Percentiles rank a stretch among this genome's conserved stretches.
These are phyloP conservation scores for Phalacrocorax brasilianus DNA, from an alignment of 2,113 vertebrate species.

Conservation along the genomic window DNA sequence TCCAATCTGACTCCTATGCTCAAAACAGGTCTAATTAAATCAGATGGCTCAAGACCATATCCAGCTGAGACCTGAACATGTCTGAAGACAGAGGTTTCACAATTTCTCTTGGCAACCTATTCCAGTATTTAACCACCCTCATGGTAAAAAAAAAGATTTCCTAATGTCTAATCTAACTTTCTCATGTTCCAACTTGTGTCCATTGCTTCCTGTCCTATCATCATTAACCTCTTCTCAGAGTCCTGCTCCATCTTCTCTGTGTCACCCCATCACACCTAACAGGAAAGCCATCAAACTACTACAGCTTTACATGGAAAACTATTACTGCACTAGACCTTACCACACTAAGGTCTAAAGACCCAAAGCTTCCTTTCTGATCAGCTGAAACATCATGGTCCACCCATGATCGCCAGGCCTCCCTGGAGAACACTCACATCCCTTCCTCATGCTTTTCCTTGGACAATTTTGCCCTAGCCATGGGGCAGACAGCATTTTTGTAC, in stretches of 20 bases:
- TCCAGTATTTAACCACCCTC: background rate
- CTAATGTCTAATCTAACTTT: background rate
- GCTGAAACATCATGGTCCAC: background rate
- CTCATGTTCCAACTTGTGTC: background rate
- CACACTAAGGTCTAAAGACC: background rate
- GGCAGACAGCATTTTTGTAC: background rate
- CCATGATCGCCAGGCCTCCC: background rate
- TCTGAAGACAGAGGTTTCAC: background rate
- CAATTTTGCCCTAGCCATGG: background rate
- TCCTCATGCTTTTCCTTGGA: background rate
- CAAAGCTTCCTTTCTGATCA: background rate
- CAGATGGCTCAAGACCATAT: background rate
- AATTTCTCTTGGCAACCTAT: background rate
- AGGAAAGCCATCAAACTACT: background rate
- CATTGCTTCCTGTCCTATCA: background rate
- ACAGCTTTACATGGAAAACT: background rate
- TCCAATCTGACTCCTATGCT: background rate
- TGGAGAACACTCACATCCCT: background rate
- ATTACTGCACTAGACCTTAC: background rate
- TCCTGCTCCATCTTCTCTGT: background rate
- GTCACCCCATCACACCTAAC: background rate
- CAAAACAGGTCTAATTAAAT: background rate
- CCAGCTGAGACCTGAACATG: background rate
- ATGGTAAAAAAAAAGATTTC: background rate
- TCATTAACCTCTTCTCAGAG: background rate